Conservation (phyloP, 2,113 vertebrate species). For the Spheniscus mendiculus region DNA sequence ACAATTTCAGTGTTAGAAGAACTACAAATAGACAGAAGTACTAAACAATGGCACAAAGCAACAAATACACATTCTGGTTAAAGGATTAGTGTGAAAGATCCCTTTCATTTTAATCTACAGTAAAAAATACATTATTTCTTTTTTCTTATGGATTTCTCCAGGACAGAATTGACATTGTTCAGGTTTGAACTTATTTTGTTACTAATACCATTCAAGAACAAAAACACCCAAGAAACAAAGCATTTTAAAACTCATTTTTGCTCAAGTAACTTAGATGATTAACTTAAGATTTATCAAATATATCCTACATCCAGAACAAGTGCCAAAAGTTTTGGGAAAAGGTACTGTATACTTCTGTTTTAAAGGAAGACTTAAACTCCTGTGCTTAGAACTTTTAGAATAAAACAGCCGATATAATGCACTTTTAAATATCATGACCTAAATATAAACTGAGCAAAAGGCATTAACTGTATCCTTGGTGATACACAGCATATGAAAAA, state of each 20-base stretch:
- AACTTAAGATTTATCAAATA: background rate
- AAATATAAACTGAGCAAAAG: constrained; percentile 8
- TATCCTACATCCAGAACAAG: background rate
- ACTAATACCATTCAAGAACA: background rate
- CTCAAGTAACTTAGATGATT: background rate
- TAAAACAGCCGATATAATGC: background rate
- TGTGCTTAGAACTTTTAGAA: background rate
- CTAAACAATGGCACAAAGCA: background rate
- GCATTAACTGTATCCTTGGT: constrained; percentile 15
- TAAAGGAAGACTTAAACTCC: background rate
- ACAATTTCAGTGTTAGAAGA: background rate
- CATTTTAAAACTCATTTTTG: background rate
- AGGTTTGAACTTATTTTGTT: background rate
- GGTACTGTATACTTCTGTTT: background rate
- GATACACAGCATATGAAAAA: background rate
- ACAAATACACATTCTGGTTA: background rate
- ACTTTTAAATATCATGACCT: background rate
- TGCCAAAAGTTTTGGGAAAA: background rate
- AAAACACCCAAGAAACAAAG: background rate
- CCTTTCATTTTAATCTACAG: background rate
- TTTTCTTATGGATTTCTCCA: background rate
- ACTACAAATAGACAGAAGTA: background rate
- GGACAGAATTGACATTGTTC: background rate
- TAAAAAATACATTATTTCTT: background rate
- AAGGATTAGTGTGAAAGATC: background rate